Base-by-base conservation (phyloP, 2,797 vertebrate genomes). In the Coregonus sp. region DNA sequence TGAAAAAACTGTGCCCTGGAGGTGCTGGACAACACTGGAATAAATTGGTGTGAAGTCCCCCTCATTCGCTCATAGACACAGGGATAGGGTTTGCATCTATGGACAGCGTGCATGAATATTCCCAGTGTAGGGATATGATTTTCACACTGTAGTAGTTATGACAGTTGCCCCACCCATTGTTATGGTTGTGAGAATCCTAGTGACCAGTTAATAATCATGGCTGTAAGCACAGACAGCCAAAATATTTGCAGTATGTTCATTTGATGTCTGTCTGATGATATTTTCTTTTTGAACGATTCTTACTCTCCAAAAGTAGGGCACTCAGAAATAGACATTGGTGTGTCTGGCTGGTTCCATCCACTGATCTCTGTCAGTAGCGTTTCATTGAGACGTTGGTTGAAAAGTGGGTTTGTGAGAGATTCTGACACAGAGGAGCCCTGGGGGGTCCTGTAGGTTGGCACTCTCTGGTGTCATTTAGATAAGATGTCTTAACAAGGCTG, bases 231-330 rank as follows among this genome's bases (percentile, higher is more conserved):
- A 18, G 18, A 59, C 56, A n/a, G 16, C 18, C 16, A 5, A 59
- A 9, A 18, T n/a, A 59, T 20, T 59, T n/a, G 56, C 56, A n/a
- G 18, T 18, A 59, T 59, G 56, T 20, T 61, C 20, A 61, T 20
- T 20, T n/a, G 56, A n/a, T 61, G 18, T 18, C 5, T 7, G n/a
- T 61, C 2, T 61, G n/a, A 15, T 14, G 14, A 25, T 25, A 56
- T 18, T 18, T 18, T 9, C 5, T 61, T 59, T 59, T 11, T 47
- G 40, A 47, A 47, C 0, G 9, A 47, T 47, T 12, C 40, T 47
- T 5, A 61, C 56, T 20, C 52, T 18, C 18, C 9, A 5, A 72
- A 82, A 73, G 72, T 82, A 72, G 81, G 75, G 78, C 78, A 80
- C 56, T 69, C 69, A 72, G 70, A 77, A 83, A 83, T 75, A 80